phyloP scores from a whole-genome alignment of 2,113 vertebrate species.

The Tichodroma muraria region DNA sequence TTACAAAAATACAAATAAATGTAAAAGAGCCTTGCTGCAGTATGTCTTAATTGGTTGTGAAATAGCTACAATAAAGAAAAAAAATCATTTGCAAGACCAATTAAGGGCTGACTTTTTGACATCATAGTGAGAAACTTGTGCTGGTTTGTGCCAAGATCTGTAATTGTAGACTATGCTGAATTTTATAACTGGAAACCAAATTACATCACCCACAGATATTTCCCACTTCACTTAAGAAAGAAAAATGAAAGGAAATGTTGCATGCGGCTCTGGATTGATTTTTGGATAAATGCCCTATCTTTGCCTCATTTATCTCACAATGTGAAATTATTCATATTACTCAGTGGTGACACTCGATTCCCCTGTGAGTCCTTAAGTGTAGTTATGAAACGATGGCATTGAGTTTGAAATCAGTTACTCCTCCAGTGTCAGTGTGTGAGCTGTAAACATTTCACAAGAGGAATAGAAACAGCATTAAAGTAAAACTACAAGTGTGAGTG shows the following conservation, averaged over 20 bases:
- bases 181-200: not conserved
- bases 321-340: conserved; percentile 31
- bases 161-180: not conserved
- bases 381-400: not conserved
- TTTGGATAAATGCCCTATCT: conserved; percentile 22
- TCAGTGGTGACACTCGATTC: not conserved
- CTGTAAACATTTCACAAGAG: not conserved
- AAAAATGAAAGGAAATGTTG: not conserved
- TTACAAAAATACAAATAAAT: not conserved
- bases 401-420: not conserved
- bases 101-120: not conserved
- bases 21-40: not conserved
- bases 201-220: not conserved
- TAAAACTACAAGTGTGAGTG: not conserved
- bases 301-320: not conserved
- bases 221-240: not conserved
- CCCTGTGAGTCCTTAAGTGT: not conserved
- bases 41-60: not conserved
- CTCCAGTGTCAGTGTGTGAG: not conserved
- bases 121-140: not conserved
- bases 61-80: not conserved
- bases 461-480: not conserved
- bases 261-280: not conserved
- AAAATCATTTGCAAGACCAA: not conserved
- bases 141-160: not conserved